Evolutionary conservation across 2,797 vertebrate species (phyloP), one percentile per base, ranked within the genome.

Genomic region (Darevskia nairensis): DNA sequence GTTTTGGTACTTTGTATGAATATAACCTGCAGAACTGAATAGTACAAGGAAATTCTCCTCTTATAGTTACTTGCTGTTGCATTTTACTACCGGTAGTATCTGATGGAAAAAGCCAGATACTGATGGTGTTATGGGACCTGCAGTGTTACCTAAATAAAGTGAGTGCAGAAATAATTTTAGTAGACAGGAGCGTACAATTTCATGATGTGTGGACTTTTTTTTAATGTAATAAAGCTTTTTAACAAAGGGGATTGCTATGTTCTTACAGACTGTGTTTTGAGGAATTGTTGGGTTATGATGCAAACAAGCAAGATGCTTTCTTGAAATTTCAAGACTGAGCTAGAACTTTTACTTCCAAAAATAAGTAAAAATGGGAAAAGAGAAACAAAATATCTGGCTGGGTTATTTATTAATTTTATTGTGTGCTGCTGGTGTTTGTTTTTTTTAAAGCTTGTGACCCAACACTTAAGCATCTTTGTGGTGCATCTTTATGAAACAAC

Each of bases 401-500:
- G 21, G 5, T 64, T 64, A 6, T 25, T 35, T 55, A 50, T 50
- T 50, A 15, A 55, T 55, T 55, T 55, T 55, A 55, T 55, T 1
- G 0, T 0, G 4, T 25, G 2, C 17, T 19, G 32, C n/a, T n/a
- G 32, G 1, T 23, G 2, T 4, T 29, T n/a, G 41, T 46, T 46
- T 46, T 44, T 44, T 44, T 44, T 8, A 46, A 46, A 10, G 46
- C 10, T 13, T 75, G 55, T 21, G 5, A 6, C 7, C 32, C 59
- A 44, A 35, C 74, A 46, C 39, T 46, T 32, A 86, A 46, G 27
- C 39, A 6, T 55, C n/a, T 68, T 6, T 66, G 6, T 87, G 10
- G 55, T 41, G 3, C 32, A 8, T 29, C 13, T 41, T 21, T 84
- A 29, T 50, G 27, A 86, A 79, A 55, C 19, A 11, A 55, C 4